phyloP scores from a whole-genome alignment of 1,140 invertebrate species.

The Eriosoma lanigerum region DNA sequence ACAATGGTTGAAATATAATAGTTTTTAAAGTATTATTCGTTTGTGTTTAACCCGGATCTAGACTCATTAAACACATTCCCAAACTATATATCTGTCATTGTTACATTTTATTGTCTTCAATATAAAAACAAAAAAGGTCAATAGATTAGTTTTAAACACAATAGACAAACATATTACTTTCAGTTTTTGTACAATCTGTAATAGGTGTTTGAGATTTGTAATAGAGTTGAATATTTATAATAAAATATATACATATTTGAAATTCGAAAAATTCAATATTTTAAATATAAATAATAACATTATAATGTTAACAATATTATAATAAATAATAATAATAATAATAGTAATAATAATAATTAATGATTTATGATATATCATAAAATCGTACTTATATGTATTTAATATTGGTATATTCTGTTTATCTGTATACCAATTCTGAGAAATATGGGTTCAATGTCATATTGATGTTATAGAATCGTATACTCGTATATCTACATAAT shows the following conservation, averaged over 20 bases:
- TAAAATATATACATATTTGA: background rate
- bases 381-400: background rate
- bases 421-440: background rate
- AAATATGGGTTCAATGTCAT: background rate
- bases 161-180: background rate
- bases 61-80: background rate
- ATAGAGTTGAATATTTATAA: background rate
- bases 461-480: background rate
- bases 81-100: background rate
- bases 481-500: background rate
- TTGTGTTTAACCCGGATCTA: constrained; percentile 14
- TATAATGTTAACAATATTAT: too few relatives aligned
- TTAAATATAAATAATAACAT: too few relatives aligned
- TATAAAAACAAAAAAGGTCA: background rate
- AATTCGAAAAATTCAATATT: background rate
- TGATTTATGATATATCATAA: too few relatives aligned
- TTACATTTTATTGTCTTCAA: background rate
- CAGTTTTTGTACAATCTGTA: too few relatives aligned
- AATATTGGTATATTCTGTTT: background rate
- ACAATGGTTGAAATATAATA: background rate
- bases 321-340: too few relatives aligned
- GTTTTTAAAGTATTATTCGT: background rate
- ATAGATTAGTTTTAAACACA: background rate
- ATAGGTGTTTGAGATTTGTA: too few relatives aligned
- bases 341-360: too few relatives aligned